phyloP scores from a whole-genome alignment of 2,888 invertebrate genomes.

The Ectemnius lituratus region DNA sequence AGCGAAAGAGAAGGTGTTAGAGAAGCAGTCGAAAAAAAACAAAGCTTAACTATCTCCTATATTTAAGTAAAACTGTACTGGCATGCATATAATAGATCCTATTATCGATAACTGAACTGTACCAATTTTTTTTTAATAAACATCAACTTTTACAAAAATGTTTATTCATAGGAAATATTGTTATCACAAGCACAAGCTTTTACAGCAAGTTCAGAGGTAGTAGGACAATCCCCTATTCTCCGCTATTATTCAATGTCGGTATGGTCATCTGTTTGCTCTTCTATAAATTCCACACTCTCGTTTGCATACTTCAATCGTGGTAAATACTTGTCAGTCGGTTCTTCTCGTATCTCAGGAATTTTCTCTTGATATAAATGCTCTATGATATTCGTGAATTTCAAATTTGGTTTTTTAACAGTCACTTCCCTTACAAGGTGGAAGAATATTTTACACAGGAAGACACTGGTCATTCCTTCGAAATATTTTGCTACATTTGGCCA shows the following conservation, averaged over 20 bases:
- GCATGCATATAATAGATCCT: slow-evolving; percentile 27
- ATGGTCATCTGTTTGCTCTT: slow-evolving; percentile 11
- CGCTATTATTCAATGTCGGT: not conserved
- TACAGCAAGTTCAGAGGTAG: too few species aligned
- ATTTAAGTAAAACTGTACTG: not conserved
- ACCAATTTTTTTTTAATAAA: slow-evolving; percentile 40
- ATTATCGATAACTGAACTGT: slow-evolving; percentile 32
- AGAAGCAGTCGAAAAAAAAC: slow-evolving; percentile 82
- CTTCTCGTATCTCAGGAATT: slow-evolving; percentile 46
- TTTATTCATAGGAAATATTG: not conserved
- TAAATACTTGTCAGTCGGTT: slow-evolving; percentile 55
- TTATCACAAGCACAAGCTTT: not conserved
- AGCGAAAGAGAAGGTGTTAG: slow-evolving; percentile 88
- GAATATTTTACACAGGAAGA: slow-evolving; percentile 58
- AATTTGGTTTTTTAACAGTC: not conserved
- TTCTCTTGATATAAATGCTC: slow-evolving; percentile 55
- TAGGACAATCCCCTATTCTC: too few species aligned
- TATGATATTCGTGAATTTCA: slow-evolving; percentile 50
- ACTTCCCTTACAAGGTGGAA: slow-evolving; percentile 40
- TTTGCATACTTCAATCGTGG: slow-evolving; percentile 61
- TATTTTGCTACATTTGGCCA: slow-evolving; percentile 61
- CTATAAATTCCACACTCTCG: slow-evolving; percentile 32
- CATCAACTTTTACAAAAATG: slow-evolving; percentile 21
- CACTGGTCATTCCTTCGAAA: slow-evolving; percentile 67
- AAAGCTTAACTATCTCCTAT: slow-evolving; percentile 75